Percentiles rank a stretch among this genome's conserved stretches.
phyloP scores from a whole-genome alignment of 53 echinoderm and acorn worm species.

The Pentamera pediparva region DNA sequence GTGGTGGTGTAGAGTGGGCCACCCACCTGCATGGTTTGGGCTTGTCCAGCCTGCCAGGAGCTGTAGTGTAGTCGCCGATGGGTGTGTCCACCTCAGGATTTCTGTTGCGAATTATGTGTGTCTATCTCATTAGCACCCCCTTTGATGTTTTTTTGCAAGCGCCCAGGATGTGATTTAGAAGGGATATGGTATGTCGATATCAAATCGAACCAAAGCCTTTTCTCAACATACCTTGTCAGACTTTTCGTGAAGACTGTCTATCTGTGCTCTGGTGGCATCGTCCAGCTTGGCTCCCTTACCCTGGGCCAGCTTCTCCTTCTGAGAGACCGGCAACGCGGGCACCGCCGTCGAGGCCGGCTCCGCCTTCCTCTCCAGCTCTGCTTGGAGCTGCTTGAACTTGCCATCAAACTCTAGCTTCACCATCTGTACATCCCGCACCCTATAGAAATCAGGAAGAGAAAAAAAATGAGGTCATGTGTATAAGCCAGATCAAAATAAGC shows the following conservation, averaged over 20 bases:
- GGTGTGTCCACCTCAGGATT: too few species aligned
- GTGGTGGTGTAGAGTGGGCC: too few species aligned
- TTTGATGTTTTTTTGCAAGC: too few species aligned
- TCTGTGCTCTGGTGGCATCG: slow-evolving; percentile 67
- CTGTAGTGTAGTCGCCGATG: too few species aligned
- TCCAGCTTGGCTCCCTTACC: slow-evolving; percentile 91
- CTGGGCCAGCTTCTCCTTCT: slow-evolving; percentile 94
- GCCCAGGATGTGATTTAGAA: too few species aligned
- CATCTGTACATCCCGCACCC: slow-evolving; percentile 97
- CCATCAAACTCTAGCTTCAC: slow-evolving; percentile 66
- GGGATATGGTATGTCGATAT: background rate
- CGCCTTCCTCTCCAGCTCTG: slow-evolving; percentile 64
- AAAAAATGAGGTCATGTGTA: background rate
- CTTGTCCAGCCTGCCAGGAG: too few species aligned
- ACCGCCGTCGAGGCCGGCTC: slow-evolving; percentile 36
- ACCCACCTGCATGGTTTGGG: too few species aligned
- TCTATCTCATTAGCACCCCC: too few species aligned
- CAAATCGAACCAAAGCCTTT: background rate
- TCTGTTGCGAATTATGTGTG: too few species aligned
- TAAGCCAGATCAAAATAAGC: too few species aligned
- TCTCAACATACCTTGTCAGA: slow-evolving; percentile 60
- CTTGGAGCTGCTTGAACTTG: slow-evolving; percentile 59
- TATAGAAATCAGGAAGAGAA: background rate
- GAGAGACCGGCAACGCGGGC: slow-evolving; percentile 65
- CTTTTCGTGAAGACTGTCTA: slow-evolving; percentile 72